Percentiles rank a stretch among this genome's conserved stretches.
These are phyloP conservation scores for Octodonta nipae DNA, from an alignment of 2,888 invertebrate species.

Conservation along the genomic window DNA sequence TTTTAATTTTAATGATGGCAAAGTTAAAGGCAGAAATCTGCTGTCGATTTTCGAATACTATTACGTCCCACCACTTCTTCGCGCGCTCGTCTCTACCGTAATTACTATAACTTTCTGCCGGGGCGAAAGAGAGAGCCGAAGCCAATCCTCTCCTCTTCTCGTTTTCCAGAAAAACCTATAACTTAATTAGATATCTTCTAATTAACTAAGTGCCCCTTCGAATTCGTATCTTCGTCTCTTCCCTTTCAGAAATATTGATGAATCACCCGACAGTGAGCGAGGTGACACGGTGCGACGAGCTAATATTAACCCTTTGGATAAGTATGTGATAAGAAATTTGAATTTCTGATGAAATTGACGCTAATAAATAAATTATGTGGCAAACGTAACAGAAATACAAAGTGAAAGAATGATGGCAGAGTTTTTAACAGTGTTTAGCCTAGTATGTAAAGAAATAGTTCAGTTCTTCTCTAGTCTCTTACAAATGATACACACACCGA, in stretches of 20 bases:
- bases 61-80: too few relatives aligned
- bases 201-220: constrained; percentile 28
- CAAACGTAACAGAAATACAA: too few relatives aligned
- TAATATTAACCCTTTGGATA: constrained; percentile 13
- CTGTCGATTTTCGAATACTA: constrained; percentile 16
- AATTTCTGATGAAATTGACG: too few relatives aligned
- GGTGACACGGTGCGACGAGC: constrained; percentile 10
- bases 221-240: constrained; percentile 7
- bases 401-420: too few relatives aligned
- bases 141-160: constrained; percentile 28
- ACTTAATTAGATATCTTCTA: constrained; percentile 31
- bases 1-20: constrained; percentile 16
- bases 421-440: too few relatives aligned
- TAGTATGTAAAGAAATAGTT: too few relatives aligned
- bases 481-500: too few relatives aligned
- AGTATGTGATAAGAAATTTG: too few relatives aligned
- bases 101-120: constrained; percentile 26
- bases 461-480: too few relatives aligned
- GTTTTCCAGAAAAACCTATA: constrained; percentile 29
- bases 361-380: too few relatives aligned
- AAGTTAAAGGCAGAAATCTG: constrained; percentile 13
- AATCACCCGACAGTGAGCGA: constrained; percentile 14
- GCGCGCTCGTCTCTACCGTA: too few relatives aligned
- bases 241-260: constrained; percentile 15
- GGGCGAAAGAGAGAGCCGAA: constrained; percentile 14